Evolutionary conservation across 2,113 vertebrate genomes (phyloP).

Genomic region (Phocoena phocoena): DNA sequence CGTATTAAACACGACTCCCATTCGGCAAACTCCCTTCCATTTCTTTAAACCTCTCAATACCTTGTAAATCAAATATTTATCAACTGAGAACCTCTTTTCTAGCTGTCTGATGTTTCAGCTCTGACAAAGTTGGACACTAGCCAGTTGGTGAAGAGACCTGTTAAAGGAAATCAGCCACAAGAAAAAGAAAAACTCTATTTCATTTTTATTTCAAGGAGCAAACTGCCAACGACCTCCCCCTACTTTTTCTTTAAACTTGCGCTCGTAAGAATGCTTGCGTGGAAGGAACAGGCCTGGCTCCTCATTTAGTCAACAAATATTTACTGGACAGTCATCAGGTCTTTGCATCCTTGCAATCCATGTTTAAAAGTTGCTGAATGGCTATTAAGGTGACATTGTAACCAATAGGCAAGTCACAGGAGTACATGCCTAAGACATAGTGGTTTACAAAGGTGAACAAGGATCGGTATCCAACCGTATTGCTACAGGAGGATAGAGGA

Average conservation of each 20-base stretch:
- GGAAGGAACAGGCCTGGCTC: neutral
- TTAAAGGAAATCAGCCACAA: constrained; percentile 76
- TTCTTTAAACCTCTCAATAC: constrained; percentile 82
- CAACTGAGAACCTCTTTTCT: constrained; percentile 84
- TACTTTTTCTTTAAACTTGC: constrained; percentile 37
- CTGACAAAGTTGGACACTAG: constrained; percentile 80
- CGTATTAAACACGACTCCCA: constrained; percentile 83
- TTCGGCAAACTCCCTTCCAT: constrained; percentile 81
- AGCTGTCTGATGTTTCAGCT: constrained; percentile 82
- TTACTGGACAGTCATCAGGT: constrained; percentile 3
- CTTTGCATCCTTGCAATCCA: neutral
- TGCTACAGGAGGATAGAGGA: neutral
- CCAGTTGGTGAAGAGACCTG: constrained; percentile 80
- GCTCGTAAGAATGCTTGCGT: constrained; percentile 38
- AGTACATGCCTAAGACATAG: neutral
- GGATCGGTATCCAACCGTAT: neutral
- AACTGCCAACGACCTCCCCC: constrained; percentile 62
- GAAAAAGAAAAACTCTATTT: constrained; percentile 75
- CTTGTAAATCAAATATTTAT: constrained; percentile 88
- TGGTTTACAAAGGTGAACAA: neutral
- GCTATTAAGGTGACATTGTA: neutral
- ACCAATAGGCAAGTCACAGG: neutral
- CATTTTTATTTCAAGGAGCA: constrained; percentile 80
- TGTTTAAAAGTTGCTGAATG: neutral
- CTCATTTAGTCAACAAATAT: constrained; percentile 22